These are phyloP conservation scores for Pteropus rufus DNA, from an alignment of 2,797 vertebrate genomes.

Conservation along the genomic window DNA sequence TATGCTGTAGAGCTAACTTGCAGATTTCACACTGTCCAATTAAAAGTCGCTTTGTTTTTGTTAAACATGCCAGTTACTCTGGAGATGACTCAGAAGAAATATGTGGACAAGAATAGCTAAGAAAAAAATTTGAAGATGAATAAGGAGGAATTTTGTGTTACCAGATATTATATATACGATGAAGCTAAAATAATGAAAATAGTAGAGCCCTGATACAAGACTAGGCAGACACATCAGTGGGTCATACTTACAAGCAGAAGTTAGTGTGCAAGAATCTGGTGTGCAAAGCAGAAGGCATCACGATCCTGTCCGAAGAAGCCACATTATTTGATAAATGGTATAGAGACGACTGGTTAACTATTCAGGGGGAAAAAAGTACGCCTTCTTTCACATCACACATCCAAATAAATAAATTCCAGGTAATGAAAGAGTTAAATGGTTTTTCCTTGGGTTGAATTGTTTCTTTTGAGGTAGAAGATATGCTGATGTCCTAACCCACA, in stretches of 20 bases:
- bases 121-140: neutral
- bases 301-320: neutral
- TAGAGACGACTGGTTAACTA: neutral
- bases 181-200: neutral
- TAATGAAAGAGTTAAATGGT: neutral
- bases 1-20: neutral
- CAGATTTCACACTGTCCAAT: neutral
- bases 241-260: neutral
- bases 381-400: neutral
- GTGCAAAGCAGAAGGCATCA: neutral
- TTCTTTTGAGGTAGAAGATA: neutral
- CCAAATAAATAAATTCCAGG: neutral
- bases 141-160: neutral
- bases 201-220: neutral
- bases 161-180: neutral
- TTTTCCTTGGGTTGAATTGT: neutral
- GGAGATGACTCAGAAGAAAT: neutral
- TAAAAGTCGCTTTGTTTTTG: neutral
- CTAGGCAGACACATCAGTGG: neutral
- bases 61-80: neutral
- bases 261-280: neutral
- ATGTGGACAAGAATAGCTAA: neutral
- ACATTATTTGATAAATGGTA: neutral
- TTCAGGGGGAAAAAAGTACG: neutral
- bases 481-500: neutral